phyloP scores from a whole-genome alignment of 2,113 vertebrate species.

The Desmodus rotundus region DNA sequence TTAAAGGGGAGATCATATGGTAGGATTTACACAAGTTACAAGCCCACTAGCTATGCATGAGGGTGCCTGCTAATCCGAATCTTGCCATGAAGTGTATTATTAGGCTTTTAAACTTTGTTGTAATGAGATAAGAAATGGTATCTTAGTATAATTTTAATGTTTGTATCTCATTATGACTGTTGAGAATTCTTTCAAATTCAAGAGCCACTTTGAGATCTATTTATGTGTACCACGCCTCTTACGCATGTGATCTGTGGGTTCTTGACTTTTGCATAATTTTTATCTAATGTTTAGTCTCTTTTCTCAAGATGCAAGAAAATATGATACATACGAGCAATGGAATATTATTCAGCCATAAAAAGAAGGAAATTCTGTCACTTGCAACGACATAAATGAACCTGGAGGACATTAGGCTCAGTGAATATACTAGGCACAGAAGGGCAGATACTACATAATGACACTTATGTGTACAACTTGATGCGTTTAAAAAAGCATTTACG shows the following conservation, averaged over 20 bases:
- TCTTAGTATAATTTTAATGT: neutral
- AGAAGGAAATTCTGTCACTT: neutral
- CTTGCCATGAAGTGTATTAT: neutral
- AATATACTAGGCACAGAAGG: neutral
- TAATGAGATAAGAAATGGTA: neutral
- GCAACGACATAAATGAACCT: neutral
- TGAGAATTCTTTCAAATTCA: neutral
- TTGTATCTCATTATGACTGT: neutral
- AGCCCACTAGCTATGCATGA: neutral
- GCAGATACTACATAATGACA: neutral
- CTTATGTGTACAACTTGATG: neutral
- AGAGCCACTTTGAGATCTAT: neutral
- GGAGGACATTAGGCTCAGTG: neutral
- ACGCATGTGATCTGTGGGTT: neutral
- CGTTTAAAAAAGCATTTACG: neutral
- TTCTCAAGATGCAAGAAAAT: neutral
- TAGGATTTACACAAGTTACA: neutral
- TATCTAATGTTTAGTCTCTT: neutral
- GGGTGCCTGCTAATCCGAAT: fast-evolving
- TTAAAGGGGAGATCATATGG: too few species aligned
- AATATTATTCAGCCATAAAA: neutral
- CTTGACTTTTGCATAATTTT: neutral
- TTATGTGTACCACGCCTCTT: neutral
- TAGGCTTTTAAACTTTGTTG: neutral
- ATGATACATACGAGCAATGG: neutral